These are phyloP conservation scores for Remorina albescens DNA, from an alignment of 2,797 vertebrate genomes.

Conservation along the genomic window DNA sequence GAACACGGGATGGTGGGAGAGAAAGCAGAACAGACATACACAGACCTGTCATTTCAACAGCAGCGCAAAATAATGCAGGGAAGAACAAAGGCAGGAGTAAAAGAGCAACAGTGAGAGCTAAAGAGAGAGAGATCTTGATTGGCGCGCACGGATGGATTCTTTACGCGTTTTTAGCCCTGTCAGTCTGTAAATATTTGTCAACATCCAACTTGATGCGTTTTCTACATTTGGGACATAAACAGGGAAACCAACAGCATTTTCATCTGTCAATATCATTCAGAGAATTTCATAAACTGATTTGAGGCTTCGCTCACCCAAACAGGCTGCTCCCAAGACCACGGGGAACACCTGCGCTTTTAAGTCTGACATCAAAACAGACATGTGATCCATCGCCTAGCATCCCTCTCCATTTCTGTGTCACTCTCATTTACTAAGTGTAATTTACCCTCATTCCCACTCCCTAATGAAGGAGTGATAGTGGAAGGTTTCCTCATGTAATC, in stretches of 20 bases:
- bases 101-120: conserved; percentile 25
- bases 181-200: conserved; percentile 71
- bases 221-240: conserved; percentile 53
- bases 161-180: conserved; percentile 24
- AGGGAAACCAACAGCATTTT: conserved; percentile 54
- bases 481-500: conserved; percentile 8
- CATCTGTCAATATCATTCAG: conserved; percentile 69
- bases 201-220: conserved; percentile 41
- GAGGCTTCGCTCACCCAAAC: conserved; percentile 41
- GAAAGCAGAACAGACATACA: conserved; percentile 29
- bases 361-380: conserved; percentile 64
- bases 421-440: conserved; percentile 24
- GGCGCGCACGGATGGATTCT: conserved; percentile 41
- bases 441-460: conserved; percentile 1
- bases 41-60: conserved; percentile 51
- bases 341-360: conserved; percentile 53
- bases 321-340: conserved; percentile 47
- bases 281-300: conserved; percentile 57
- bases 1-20: conserved; percentile 51
- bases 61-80: conserved; percentile 44
- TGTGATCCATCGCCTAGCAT: conserved; percentile 38
- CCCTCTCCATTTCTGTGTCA: conserved; percentile 19
- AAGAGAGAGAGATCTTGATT: conserved; percentile 42
- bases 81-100: background rate
- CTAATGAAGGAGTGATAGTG: conserved; percentile 1